These are phyloP conservation scores for Notiomystis cincta DNA, from an alignment of 2,113 vertebrate species.

Conservation along the genomic window DNA sequence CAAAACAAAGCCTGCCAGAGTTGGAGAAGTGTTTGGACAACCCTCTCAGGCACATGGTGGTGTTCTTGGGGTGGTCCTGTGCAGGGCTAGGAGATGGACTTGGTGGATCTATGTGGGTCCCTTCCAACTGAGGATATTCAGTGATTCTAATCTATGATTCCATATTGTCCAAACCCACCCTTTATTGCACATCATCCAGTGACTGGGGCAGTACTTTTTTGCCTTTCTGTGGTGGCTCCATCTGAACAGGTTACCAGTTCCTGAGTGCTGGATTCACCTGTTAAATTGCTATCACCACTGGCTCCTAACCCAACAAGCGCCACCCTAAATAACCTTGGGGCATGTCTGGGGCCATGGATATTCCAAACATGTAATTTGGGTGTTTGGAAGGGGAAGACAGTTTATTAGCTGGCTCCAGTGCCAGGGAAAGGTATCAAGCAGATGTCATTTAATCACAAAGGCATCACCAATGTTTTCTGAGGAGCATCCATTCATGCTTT, in stretches of 20 bases:
- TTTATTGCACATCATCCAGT: not conserved
- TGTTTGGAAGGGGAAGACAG: not conserved
- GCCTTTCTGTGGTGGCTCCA: not conserved
- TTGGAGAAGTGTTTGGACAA: not conserved
- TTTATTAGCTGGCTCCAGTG: not conserved
- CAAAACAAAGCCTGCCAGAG: not conserved
- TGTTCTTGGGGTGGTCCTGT: not conserved
- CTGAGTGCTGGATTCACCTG: not conserved
- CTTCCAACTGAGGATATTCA: not conserved
- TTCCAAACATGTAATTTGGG: not conserved
- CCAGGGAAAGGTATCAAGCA: not conserved
- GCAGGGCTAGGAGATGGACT: not conserved
- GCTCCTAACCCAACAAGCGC: not conserved
- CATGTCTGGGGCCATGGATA: not conserved
- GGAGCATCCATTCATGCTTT: not conserved
- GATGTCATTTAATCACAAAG: not conserved
- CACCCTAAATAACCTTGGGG: not conserved
- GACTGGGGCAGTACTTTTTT: not conserved
- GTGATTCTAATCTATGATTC: not conserved
- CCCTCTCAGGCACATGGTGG: not conserved
- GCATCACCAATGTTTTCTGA: not conserved
- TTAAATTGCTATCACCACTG: not conserved
- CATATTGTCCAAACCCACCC: not conserved
- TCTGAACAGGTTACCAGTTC: not conserved
- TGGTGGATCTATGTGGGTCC: not conserved